These are phyloP conservation scores for Anas bernieri DNA, from an alignment of 2,797 vertebrate species.

Conservation along the genomic window DNA sequence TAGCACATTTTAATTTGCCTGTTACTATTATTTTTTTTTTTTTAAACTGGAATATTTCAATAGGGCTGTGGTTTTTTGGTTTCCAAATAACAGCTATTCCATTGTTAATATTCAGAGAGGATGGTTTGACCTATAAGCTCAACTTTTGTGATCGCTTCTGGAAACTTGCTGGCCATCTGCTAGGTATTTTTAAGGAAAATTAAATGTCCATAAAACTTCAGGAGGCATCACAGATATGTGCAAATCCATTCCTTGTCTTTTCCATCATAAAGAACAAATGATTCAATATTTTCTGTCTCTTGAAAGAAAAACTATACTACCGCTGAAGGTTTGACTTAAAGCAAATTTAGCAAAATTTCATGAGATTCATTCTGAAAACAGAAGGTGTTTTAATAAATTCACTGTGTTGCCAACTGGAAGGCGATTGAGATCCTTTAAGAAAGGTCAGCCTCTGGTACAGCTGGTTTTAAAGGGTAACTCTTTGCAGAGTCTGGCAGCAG, in stretches of 20 bases:
- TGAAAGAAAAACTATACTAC: background rate
- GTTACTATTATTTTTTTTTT: background rate
- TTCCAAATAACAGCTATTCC: slow-evolving; percentile 34
- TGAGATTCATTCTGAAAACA: background rate
- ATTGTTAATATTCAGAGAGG: slow-evolving; percentile 29
- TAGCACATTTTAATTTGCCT: background rate
- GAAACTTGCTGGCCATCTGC: slow-evolving; percentile 36
- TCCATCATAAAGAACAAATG: background rate
- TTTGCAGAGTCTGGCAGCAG: background rate
- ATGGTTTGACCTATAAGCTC: slow-evolving; percentile 22
- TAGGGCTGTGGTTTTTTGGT: background rate
- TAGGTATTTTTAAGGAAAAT: slow-evolving; percentile 24
- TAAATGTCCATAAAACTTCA: slow-evolving; percentile 10
- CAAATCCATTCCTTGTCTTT: background rate
- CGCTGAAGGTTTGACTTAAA: background rate
- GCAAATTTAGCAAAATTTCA: background rate
- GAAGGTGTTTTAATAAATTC: slow-evolving; percentile 2
- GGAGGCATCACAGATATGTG: background rate
- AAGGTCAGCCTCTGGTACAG: background rate
- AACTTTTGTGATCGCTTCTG: background rate
- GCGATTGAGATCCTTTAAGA: background rate
- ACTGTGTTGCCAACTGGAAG: background rate
- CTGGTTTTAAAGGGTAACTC: background rate
- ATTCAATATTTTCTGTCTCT: background rate
- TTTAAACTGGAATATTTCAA: background rate